These are phyloP conservation scores for Amphipoea oculea DNA, from an alignment of 2,888 invertebrate species.

Conservation along the genomic window DNA sequence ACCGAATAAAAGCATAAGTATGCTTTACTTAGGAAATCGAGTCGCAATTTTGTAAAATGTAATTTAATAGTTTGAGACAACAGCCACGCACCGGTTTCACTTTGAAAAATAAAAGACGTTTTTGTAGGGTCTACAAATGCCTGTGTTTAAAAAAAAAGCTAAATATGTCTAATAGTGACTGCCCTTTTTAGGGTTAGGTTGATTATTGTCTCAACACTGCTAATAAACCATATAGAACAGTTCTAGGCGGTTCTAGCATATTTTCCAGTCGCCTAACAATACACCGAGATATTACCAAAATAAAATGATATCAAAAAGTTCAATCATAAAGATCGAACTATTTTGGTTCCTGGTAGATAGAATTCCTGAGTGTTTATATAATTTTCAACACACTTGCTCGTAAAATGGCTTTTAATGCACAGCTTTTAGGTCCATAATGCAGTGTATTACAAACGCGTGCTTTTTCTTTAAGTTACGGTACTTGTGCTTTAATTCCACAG, in stretches of 20 bases:
- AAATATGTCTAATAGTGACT: neutral
- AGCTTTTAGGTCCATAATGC: too few species aligned
- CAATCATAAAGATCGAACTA: neutral
- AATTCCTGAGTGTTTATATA: neutral
- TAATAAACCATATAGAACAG: neutral
- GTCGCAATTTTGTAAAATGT: neutral
- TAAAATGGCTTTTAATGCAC: too few species aligned
- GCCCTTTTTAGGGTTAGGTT: neutral
- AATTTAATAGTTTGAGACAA: neutral
- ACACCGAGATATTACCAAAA: neutral
- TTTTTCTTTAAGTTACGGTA: too few species aligned
- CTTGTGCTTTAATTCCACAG: too few species aligned
- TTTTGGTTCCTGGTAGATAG: neutral
- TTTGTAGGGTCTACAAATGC: neutral
- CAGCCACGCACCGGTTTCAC: neutral
- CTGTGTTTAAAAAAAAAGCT: neutral
- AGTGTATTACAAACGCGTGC: too few species aligned
- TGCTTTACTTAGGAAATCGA: neutral
- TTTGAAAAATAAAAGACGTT: neutral
- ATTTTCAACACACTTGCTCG: too few species aligned
- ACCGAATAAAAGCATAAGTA: neutral
- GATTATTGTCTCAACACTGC: neutral
- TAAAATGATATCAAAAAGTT: neutral
- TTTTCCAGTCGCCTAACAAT: neutral
- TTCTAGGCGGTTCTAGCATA: neutral